Conservation (phyloP, 2,797 vertebrate genomes). For the Hypotaenidia philippensis region DNA sequence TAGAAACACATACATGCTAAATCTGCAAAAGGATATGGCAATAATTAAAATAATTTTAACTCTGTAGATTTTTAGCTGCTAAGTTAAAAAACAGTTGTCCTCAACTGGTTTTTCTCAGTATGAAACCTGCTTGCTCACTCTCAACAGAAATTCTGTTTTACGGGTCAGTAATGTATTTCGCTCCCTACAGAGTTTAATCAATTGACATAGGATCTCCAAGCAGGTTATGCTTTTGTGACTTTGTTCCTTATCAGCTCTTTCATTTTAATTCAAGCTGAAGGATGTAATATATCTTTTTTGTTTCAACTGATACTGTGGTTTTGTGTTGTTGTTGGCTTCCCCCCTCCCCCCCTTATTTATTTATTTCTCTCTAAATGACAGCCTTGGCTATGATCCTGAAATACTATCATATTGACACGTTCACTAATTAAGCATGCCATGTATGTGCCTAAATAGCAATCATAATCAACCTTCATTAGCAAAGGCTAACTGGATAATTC, state of each 20-base stretch:
- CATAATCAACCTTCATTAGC: neutral
- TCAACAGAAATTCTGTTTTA: neutral
- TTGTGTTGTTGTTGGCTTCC: neutral
- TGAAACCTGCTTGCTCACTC: neutral
- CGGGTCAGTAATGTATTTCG: conserved; percentile 5
- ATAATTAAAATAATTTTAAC: neutral
- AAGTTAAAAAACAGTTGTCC: neutral
- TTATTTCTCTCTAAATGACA: neutral
- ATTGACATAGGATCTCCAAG: neutral
- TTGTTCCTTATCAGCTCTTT: neutral
- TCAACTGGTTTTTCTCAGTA: neutral
- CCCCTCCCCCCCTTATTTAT: neutral
- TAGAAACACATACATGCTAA: neutral
- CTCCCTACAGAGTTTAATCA: neutral
- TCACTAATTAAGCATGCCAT: neutral
- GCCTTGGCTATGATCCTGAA: neutral
- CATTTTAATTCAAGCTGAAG: neutral
- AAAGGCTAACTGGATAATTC: neutral
- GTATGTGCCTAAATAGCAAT: neutral
- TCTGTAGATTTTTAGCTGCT: neutral
- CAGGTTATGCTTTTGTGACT: neutral
- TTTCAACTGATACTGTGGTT: neutral
- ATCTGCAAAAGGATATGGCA: neutral
- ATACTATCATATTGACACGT: neutral
- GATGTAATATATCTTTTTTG: neutral